Conservation (phyloP, 2,113 vertebrate genomes). For the Prunella fulvescens region DNA sequence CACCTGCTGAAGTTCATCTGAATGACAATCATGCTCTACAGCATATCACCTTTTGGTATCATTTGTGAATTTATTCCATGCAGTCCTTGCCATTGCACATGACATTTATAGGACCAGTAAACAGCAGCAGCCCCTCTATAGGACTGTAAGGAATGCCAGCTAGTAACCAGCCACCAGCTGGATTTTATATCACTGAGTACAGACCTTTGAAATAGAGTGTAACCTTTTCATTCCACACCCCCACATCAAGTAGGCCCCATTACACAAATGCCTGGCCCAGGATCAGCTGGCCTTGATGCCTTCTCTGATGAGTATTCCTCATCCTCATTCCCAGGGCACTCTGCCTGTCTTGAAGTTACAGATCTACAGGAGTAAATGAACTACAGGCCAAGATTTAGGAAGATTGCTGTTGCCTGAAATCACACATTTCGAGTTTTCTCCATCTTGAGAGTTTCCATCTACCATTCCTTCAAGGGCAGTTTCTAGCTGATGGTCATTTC, state of each 20-base stretch:
- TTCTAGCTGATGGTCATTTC: neutral
- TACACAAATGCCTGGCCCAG: neutral
- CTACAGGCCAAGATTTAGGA: neutral
- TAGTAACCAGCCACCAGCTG: neutral
- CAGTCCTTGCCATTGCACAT: neutral
- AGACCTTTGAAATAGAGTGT: neutral
- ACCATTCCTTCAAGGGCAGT: rapidly evolving
- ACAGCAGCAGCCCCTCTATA: neutral
- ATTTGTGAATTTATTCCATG: neutral
- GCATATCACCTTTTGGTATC: neutral
- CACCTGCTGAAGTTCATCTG: neutral
- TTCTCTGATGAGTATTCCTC: neutral
- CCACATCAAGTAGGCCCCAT: no score
- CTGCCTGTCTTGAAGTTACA: neutral
- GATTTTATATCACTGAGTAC: neutral
- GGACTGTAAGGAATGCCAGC: neutral
- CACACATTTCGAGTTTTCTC: rapidly evolving
- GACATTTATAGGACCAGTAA: neutral
- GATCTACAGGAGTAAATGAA: neutral
- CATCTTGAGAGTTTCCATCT: neutral
- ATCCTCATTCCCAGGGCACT: neutral
- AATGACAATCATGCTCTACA: neutral
- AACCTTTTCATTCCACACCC: neutral
- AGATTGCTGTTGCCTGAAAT: neutral
- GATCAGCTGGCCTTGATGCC: neutral